Conservation (phyloP, 1,140 invertebrate species). For the Riptortus pedestris region DNA sequence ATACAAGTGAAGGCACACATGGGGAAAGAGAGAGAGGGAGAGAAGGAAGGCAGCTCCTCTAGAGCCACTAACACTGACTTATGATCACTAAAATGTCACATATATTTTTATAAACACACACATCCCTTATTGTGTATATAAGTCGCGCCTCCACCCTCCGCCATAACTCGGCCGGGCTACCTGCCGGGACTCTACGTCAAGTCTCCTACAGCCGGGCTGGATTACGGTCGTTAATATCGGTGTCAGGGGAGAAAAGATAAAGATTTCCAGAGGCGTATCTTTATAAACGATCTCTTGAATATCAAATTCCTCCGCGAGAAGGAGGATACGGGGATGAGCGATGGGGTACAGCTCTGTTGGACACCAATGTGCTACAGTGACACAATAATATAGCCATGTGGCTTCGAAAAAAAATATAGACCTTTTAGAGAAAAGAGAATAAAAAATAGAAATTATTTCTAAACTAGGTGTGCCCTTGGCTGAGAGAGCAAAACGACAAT, state of each 20-base stretch:
- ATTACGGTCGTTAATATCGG: conserved; percentile 5
- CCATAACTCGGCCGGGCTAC: not conserved
- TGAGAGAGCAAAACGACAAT: no score
- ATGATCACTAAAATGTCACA: not conserved
- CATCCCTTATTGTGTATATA: not conserved
- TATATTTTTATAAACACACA: conserved; percentile 3
- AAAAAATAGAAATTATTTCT: no score
- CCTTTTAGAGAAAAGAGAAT: no score
- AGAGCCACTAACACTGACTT: not conserved
- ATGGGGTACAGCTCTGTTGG: not conserved
- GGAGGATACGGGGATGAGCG: not conserved
- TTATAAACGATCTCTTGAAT: conserved; percentile 10
- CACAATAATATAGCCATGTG: no score
- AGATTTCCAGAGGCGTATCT: conserved; percentile 8
- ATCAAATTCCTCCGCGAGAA: conserved; percentile 5
- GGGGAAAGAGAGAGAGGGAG: not conserved
- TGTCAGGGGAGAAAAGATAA: not conserved
- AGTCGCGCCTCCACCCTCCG: not conserved
- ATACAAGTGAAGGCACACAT: not conserved
- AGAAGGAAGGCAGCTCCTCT: not conserved
- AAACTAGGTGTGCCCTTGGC: no score
- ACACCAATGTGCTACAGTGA: no score
- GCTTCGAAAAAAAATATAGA: no score
- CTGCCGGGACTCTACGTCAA: not conserved
- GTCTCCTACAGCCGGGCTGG: not conserved